A percentile compares a stretch with the other conserved stretches of the same genome.
Conservation (phyloP, 2,888 invertebrate genomes). For the Parasteatoda lunata region DNA sequence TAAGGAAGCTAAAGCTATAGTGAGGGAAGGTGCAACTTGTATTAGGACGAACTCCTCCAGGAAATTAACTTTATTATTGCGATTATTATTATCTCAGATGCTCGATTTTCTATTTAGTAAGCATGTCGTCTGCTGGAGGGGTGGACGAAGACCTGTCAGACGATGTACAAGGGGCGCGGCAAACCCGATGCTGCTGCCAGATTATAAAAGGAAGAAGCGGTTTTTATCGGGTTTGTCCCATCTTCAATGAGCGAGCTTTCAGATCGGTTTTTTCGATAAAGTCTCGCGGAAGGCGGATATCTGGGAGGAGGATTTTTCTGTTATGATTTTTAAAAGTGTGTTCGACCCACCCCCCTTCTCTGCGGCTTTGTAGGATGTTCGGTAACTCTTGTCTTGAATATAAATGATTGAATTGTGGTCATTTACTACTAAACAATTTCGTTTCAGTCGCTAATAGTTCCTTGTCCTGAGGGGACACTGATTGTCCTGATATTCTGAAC, state of each 20-base stretch:
- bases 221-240: not conserved
- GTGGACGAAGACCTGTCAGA: not conserved
- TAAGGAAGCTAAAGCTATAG: not conserved
- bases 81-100: slow-evolving; percentile 14
- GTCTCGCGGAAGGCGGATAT: not conserved
- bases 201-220: not conserved
- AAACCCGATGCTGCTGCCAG: not conserved
- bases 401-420: too few relatives aligned
- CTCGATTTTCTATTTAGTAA: slow-evolving; percentile 7
- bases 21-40: not conserved
- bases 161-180: not conserved
- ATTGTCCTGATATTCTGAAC: too few relatives aligned
- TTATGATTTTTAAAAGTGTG: not conserved
- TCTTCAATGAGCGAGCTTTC: not conserved
- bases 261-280: not conserved
- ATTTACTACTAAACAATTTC: too few relatives aligned
- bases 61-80: slow-evolving; percentile 29
- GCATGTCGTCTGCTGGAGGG: not conserved
- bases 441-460: too few relatives aligned
- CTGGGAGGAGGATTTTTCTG: not conserved
- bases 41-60: slow-evolving; percentile 1
- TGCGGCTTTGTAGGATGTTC: not conserved
- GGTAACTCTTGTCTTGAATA: not conserved
- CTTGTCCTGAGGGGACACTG: too few relatives aligned
- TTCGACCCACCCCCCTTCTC: not conserved